Base-by-base conservation (phyloP, 2,113 vertebrate species). In the Podocnemis expansa region DNA sequence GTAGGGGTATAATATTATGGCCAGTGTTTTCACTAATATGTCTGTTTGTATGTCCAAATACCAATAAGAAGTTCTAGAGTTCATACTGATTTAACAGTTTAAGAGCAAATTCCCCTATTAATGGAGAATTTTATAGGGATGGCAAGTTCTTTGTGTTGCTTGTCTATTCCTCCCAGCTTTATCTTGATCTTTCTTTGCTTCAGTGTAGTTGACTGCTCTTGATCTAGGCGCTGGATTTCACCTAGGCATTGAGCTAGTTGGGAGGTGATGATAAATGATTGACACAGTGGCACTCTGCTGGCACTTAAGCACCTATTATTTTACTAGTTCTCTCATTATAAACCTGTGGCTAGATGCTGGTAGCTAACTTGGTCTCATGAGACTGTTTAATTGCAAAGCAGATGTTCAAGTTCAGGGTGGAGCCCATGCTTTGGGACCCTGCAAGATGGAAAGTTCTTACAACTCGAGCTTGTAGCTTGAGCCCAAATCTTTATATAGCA, bases 241-340 rank as follows among this genome's bases (percentile, higher is more conserved):
- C 6, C 22, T 52, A 75, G 76, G 34, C 22, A 75, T 41, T 73
- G 38, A 73, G 9, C 38, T 41, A 73, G 8, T 8, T 73, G n/a
- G 10, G 67, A 5, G 10, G 9, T 41, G 38, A 41, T 73, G 17
- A 25, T 78, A 16, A 70, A 87, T 38, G 78, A 92, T 41, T 73
- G 34, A 70, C 67, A 63, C 34, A 89, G 52, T 54, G 73, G 82
- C 19, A 56, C 79, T 34, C 4, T 75, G 83, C 84, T 95, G 73
- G 41, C 41, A 78, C 87, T 96, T 87, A 45, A 94, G 5, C 31
- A 88, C 52, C 45, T 85, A 56, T 90, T 87, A 27, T 51, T 82
- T 89, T 29, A 81, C 73, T n/a, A 73, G 79, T 67, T 85, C 38
- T 55, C 27, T 91, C 85, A 58, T 45, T 94, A 67, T n/a, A 67